Evolutionary conservation across 2,113 vertebrate species (phyloP).

Genomic region (Silurus asotus): DNA sequence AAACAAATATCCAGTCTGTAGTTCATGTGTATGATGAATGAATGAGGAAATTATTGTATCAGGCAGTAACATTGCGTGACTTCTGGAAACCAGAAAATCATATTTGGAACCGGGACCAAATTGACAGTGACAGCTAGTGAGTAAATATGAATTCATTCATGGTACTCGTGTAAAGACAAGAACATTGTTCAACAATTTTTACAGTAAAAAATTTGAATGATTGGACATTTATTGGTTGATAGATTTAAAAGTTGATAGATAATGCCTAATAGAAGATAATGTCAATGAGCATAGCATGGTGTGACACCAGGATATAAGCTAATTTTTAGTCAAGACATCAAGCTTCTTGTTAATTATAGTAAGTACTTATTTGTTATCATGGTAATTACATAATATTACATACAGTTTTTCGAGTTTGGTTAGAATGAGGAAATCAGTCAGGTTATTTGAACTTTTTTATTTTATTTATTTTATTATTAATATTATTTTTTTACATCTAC

Average conservation of each 20-base stretch:
- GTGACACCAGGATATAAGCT: constrained; percentile 39
- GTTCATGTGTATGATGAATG: not conserved
- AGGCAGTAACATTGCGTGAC: constrained; percentile 6
- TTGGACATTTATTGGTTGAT: not conserved
- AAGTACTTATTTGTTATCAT: constrained; percentile 35
- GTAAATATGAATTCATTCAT: not conserved
- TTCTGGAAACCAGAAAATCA: not conserved
- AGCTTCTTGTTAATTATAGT: constrained; percentile 48
- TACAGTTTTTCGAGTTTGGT: not conserved
- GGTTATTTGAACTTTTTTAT: not conserved
- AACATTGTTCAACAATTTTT: not conserved
- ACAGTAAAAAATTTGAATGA: not conserved
- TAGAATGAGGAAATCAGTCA: not conserved
- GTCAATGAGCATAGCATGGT: not conserved
- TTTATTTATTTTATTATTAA: no score
- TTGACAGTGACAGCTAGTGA: constrained; percentile 8
- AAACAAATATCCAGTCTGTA: not conserved
- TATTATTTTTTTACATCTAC: no score
- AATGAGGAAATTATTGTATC: not conserved
- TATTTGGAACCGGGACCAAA: constrained; percentile 28
- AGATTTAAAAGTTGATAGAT: not conserved
- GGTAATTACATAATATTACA: not conserved
- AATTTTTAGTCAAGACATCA: constrained; percentile 37
- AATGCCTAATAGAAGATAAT: not conserved
- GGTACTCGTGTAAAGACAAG: not conserved